Conservation (phyloP, 2,113 vertebrate genomes). For the Semicossyphus pulcher region DNA sequence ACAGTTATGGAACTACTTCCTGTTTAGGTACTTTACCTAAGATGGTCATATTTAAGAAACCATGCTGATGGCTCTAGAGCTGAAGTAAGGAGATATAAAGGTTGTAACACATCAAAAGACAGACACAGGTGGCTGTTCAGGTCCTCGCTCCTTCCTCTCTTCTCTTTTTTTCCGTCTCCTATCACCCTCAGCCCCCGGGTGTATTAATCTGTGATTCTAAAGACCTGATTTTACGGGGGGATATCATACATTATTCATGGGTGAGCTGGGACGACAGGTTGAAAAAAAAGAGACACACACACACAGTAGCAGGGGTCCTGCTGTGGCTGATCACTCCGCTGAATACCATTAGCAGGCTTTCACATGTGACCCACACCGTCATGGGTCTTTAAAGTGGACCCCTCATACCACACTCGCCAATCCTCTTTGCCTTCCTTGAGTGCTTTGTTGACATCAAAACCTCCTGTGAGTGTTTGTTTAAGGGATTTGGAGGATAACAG, state of each 20-base stretch:
- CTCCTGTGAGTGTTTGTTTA: conserved; percentile 49
- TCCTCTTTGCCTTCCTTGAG: conserved; percentile 28
- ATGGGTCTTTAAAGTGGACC: conserved; percentile 48
- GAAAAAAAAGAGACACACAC: conserved; percentile 23
- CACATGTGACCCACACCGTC: conserved; percentile 61
- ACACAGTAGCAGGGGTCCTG: conserved; percentile 43
- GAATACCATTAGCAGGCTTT: conserved; percentile 69
- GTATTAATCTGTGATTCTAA: conserved; percentile 75
- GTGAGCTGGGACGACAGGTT: conserved; percentile 22
- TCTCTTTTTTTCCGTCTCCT: neutral
- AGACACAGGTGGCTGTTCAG: neutral
- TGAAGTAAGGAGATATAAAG: conserved; percentile 1
- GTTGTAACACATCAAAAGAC: conserved; percentile 16
- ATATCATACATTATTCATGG: conserved; percentile 75
- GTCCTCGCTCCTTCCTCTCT: neutral
- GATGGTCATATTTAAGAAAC: too few relatives aligned
- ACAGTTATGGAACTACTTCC: too few relatives aligned
- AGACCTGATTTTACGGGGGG: conserved; percentile 64
- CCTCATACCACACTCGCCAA: conserved; percentile 2
- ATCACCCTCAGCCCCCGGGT: conserved; percentile 31
- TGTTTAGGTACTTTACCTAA: too few relatives aligned
- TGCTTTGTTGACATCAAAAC: conserved; percentile 12
- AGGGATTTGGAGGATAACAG: conserved; percentile 52
- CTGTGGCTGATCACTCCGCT: conserved; percentile 65
- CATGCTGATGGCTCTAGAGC: conserved; percentile 2